A percentile compares a stretch with the other conserved stretches of the same genome.
Conservation (phyloP, 2,113 vertebrate genomes). For the Platichthys flesus region DNA sequence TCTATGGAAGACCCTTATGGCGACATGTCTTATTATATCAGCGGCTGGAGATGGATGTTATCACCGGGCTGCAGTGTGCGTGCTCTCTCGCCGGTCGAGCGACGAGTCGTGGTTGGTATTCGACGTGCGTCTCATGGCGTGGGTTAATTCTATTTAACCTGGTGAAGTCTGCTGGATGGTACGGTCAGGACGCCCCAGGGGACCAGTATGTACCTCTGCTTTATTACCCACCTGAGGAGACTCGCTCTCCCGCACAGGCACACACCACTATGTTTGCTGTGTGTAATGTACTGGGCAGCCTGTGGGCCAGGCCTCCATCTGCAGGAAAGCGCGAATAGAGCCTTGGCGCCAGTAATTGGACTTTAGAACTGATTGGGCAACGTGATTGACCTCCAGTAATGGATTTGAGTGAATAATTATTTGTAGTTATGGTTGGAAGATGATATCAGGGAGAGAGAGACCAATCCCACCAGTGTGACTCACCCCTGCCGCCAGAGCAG, state of each 20-base stretch:
- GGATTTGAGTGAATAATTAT: conserved; percentile 86
- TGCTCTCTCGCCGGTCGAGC: conserved; percentile 55
- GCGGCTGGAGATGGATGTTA: conserved; percentile 66
- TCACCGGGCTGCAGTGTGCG: conserved; percentile 45
- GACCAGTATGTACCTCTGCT: conserved; percentile 65
- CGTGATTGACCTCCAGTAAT: conserved; percentile 83
- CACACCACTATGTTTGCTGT: conserved; percentile 70
- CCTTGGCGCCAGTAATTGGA: conserved; percentile 80
- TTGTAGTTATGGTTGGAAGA: conserved; percentile 83
- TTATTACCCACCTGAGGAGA: conserved; percentile 75
- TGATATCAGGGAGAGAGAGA: conserved; percentile 78
- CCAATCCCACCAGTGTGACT: conserved; percentile 79
- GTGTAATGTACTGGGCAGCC: conserved; percentile 75
- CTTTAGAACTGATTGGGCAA: conserved; percentile 81
- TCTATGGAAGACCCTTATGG: conserved; percentile 65
- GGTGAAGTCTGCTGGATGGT: conserved; percentile 64
- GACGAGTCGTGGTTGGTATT: conserved; percentile 63
- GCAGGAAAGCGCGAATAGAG: conserved; percentile 66
- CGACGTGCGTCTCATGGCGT: conserved; percentile 58
- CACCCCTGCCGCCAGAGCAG: conserved; percentile 77
- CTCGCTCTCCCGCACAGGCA: conserved; percentile 56
- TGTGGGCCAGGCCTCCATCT: conserved; percentile 72
- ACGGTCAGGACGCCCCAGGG: conserved; percentile 64
- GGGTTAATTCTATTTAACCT: conserved; percentile 76
- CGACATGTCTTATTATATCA: conserved; percentile 72